Conservation (phyloP, 2,888 invertebrate species). For the Synanthedon formicaeformis region DNA sequence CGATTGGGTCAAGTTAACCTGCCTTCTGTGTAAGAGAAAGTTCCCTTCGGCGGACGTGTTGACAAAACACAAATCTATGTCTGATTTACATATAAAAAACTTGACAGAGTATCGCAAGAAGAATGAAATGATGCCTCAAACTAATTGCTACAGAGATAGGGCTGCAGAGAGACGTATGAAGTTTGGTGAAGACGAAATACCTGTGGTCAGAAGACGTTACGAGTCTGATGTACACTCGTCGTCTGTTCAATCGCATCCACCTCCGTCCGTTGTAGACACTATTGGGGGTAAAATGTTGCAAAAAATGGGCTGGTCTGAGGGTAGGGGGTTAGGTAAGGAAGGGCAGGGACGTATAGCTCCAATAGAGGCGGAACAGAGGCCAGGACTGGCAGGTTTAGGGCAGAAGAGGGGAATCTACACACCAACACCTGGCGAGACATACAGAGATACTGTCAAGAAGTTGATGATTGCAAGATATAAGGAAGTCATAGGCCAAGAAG, state of each 20-base stretch:
- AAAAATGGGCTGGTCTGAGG: constrained; percentile 99
- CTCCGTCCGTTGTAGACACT: constrained; percentile 84
- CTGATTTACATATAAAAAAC: constrained; percentile 94
- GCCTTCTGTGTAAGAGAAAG: constrained; percentile 94
- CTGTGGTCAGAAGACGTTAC: constrained; percentile 53
- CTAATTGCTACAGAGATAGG: constrained; percentile 85
- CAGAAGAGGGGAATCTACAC: constrained; percentile 83
- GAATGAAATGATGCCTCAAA: constrained; percentile 38
- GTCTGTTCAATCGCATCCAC: constrained; percentile 68
- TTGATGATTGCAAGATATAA: constrained; percentile 90
- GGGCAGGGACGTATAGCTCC: constrained; percentile 95
- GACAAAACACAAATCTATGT: constrained; percentile 90
- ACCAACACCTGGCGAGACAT: constrained; percentile 85
- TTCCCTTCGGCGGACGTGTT: constrained; percentile 92
- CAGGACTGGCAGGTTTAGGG: constrained; percentile 86
- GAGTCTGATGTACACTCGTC: constrained; percentile 47
- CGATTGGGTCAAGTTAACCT: constrained; percentile 92
- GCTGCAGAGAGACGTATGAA: constrained; percentile 96
- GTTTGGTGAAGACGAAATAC: constrained; percentile 88
- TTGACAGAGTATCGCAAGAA: constrained; percentile 69
- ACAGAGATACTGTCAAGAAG: constrained; percentile 90
- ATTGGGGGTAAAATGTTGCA: constrained; percentile 95
- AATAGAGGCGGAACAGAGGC: constrained; percentile 81
- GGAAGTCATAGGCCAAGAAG: constrained; percentile 78
- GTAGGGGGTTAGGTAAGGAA: constrained; percentile 92